Base-by-base conservation (phyloP, 2,113 vertebrate species). In the Prionailurus bengalensis region DNA sequence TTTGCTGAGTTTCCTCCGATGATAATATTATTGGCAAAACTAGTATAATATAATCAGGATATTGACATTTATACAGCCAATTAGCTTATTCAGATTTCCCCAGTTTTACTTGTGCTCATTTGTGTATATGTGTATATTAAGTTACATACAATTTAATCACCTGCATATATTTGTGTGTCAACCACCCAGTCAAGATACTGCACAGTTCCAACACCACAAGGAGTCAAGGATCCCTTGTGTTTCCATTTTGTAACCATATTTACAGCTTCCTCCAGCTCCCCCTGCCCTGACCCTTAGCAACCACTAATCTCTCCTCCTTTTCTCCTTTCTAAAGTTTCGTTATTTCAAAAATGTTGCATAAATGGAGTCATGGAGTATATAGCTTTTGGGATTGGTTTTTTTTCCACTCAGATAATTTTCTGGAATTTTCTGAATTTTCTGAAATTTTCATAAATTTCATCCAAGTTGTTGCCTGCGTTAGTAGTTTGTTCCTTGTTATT, bases 251-350 rank as follows among this genome's bases (percentile, higher is more conserved):
- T 70, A 61, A 48, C 2, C 65, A 33, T 3, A 48, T n/a, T 45
- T 16, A 58, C 3, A 9, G 45, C 16, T 58, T 76, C 23, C 36
- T 78, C 31, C 16, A 23, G 55, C 39, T 82, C 19, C n/a, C 48
- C 42, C 25, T 48, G 33, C 19, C 39, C 53, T 71, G 36, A 73
- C 16, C 23, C 48, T 83, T 78, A 23, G 21, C 88, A 58, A 78
- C 16, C 21, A 10, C 36, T 80, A 78, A 48, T 91, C 61, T 91
- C 23, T n/a, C 71, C 61, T 85, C 36, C 71, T 5, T 90, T 76
- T 76, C 17, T 95, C 73, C 23, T 95, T 76, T 76, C 33, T 95
- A 90, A 83, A 90, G 55, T 45, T 45, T 94, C n/a, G 12, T 36
- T 70, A 81, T 53, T 73, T 81, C 13, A 63, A 89, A 89, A 89